Evolutionary conservation across 2,113 vertebrate genomes (phyloP), one percentile per base, ranked within the genome.

Genomic region (Eretmochelys imbricata): DNA sequence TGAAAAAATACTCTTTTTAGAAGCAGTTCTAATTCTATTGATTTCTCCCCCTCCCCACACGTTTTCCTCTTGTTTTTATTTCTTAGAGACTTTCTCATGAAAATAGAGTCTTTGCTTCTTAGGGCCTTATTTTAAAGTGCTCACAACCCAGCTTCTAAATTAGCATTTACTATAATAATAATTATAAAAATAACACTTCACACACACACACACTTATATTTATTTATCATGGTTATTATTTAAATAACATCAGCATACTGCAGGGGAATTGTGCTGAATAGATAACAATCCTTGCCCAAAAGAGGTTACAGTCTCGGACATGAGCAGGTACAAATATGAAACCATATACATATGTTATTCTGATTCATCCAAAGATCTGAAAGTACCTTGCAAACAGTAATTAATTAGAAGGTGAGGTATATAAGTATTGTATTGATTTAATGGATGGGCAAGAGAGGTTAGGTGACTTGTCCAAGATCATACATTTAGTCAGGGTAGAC

Each of bases 391-490:
- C 95, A 97, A 97, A 96, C 93, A 95, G 87, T 96, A 97, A 97
- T 97, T 96, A 96, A 97, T 93, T 96, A 87, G 92, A 96, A 96
- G 92, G 89, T 97, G 95, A 96, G 96, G 94, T 27, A 97, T 95
- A 96, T 97, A 97, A 96, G 93, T 94, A 97, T 97, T 96, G 80
- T 95, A 94, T 96, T 94, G 96, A 94, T 97, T 95, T 97, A 96
- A 95, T 96, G 96, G 94, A 95, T 94, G 95, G 93, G 96, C 92
- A 96, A 96, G 97, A 95, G 95, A 95, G 96, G 93, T 96, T 96
- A 96, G 96, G 96, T 96, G 96, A 97, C 93, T 95, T 97, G 97
- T 96, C 96, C 97, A 97, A 89, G 97, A 96, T 97, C 96, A 96
- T 95, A 97, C 96, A 97, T 95, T 97, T 93, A 96, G 92, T 91